Percentiles rank a stretch among this genome's conserved stretches.
Conservation (phyloP, 2,113 vertebrate genomes). For the Chaetorhynchus papuensis region DNA sequence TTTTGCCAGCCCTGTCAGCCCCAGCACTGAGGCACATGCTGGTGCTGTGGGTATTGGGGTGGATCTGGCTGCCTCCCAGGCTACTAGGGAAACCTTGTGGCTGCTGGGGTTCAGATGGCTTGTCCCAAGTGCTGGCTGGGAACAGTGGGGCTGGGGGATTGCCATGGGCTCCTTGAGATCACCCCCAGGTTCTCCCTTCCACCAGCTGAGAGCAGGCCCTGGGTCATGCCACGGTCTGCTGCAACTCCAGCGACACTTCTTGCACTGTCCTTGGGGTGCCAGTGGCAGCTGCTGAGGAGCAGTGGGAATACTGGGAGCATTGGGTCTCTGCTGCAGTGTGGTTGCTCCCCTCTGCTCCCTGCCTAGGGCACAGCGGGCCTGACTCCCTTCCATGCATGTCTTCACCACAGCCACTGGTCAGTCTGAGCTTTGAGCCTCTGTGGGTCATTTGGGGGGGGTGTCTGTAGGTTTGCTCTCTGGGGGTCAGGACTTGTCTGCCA, state of each 20-base stretch:
- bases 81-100: background rate
- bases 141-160: background rate
- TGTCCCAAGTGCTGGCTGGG: background rate
- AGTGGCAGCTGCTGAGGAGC: background rate
- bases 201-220: background rate
- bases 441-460: background rate
- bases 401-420: background rate
- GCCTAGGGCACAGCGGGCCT: background rate
- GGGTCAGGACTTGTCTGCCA: background rate
- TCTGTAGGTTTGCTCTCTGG: background rate
- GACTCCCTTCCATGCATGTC: background rate
- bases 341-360: background rate
- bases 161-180: background rate
- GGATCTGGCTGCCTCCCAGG: background rate
- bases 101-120: background rate
- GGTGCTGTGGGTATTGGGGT: background rate
- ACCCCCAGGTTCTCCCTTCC: background rate
- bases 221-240: background rate
- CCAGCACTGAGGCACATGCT: rapidly evolving
- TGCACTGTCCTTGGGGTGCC: background rate
- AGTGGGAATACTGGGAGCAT: background rate
- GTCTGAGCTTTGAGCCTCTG: background rate
- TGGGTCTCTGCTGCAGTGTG: background rate
- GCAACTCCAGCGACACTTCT: background rate
- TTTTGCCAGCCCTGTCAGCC: background rate